Percentiles rank a stretch among this genome's conserved stretches.
Evolutionary conservation across 2,888 invertebrate species (phyloP).

Genomic region (Parnassius mnemosyne): DNA sequence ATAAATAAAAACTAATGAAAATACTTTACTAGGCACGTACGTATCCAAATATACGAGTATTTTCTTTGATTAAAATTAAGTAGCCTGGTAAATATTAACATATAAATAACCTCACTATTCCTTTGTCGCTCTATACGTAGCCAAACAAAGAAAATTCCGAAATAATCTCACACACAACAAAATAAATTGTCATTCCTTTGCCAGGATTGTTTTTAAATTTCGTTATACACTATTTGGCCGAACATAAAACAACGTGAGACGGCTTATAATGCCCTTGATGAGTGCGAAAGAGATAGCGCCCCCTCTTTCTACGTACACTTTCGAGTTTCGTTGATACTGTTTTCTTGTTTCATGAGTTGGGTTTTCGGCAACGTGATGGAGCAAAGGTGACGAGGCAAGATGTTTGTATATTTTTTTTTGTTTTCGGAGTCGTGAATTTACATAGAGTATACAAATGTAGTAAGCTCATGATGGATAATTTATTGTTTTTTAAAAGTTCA

Average conservation of each 20-base stretch:
- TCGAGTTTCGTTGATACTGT: neutral
- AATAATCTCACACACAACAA: slow-evolving; percentile 40
- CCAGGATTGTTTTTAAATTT: slow-evolving; percentile 74
- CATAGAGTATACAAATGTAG: neutral
- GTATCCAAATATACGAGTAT: too few relatives aligned
- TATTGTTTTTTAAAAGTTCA: too few relatives aligned
- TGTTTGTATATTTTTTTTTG: neutral
- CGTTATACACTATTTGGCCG: slow-evolving; percentile 52
- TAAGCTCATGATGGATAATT: neutral
- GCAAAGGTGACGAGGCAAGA: neutral
- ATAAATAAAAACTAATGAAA: too few relatives aligned
- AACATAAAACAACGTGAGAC: slow-evolving; percentile 38
- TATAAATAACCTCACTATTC: neutral
- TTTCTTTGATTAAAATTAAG: too few relatives aligned
- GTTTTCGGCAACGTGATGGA: slow-evolving; percentile 3
- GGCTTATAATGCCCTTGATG: slow-evolving; percentile 23
- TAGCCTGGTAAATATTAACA: too few relatives aligned
- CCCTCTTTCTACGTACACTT: neutral
- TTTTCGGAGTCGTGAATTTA: neutral
- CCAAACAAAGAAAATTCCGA: slow-evolving; percentile 36
- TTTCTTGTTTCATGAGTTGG: slow-evolving; percentile 7
- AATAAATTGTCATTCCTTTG: slow-evolving; percentile 44
- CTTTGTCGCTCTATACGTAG: slow-evolving; percentile 6
- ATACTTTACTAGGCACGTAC: too few relatives aligned
- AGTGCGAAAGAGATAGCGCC: slow-evolving; percentile 30